Conservation (phyloP, 1,140 invertebrate species). For the Hypsibius dujardini region DNA sequence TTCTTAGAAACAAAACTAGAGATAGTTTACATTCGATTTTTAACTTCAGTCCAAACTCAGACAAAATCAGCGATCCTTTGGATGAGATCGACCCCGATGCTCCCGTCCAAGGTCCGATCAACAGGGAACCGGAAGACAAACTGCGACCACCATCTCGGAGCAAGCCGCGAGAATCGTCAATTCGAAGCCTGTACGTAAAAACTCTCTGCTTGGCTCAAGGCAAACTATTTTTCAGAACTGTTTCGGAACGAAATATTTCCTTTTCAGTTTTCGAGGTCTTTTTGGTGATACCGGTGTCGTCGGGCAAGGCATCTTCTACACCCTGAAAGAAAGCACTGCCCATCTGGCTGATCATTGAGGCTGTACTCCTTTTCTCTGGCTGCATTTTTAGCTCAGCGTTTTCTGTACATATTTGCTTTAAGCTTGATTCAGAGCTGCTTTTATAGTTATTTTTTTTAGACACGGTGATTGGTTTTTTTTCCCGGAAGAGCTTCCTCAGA, state of each 20-base stretch:
- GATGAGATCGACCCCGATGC: constrained; percentile 47
- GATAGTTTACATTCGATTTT: no score
- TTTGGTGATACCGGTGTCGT: background rate
- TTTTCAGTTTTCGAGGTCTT: background rate
- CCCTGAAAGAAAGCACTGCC: background rate
- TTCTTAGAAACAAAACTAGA: no score
- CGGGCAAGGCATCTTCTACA: constrained; percentile 1
- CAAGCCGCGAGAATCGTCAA: constrained; percentile 57
- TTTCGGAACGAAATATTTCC: background rate
- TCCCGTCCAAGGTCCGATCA: constrained; percentile 82
- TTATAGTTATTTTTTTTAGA: no score
- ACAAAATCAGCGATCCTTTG: no score
- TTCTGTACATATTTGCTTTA: no score
- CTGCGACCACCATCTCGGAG: constrained; percentile 49
- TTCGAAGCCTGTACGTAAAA: constrained; percentile 72
- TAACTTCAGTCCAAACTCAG: no score
- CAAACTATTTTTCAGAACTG: background rate
- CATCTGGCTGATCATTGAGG: background rate
- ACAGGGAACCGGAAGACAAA: constrained; percentile 84
- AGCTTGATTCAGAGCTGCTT: no score
- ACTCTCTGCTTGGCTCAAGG: background rate
- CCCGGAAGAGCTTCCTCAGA: no score
- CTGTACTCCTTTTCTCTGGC: no score
- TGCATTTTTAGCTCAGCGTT: no score
- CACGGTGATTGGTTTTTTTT: no score